These are phyloP conservation scores for Heliconius ethilla DNA, from an alignment of 2,888 invertebrate species.

Conservation along the genomic window DNA sequence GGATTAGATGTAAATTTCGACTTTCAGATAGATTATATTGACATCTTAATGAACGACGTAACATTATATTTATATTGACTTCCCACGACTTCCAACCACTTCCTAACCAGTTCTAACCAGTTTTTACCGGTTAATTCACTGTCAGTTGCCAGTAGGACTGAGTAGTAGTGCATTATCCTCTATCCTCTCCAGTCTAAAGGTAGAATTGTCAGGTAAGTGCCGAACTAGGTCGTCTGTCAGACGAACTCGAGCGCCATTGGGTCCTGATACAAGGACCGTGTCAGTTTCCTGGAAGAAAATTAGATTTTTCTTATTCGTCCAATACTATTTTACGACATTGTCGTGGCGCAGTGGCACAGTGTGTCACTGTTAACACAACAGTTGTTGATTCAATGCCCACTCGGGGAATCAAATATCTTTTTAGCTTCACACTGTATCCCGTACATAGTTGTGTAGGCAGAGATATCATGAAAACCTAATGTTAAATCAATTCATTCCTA, in stretches of 20 bases:
- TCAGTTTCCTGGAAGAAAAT: conserved; percentile 76
- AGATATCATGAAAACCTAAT: too few species aligned
- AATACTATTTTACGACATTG: too few species aligned
- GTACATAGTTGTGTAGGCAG: too few species aligned
- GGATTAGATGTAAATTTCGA: too few species aligned
- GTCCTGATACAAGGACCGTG: conserved; percentile 89
- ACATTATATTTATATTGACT: not conserved
- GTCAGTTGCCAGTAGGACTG: conserved; percentile 47
- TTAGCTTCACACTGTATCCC: too few species aligned
- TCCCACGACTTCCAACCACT: not conserved
- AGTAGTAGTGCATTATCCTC: conserved; percentile 62
- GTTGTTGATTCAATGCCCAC: too few species aligned
- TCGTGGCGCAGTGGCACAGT: too few species aligned
- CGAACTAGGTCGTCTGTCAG: conserved; percentile 93
- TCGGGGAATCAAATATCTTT: too few species aligned
- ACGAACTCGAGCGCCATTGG: conserved; percentile 91
- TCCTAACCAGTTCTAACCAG: not conserved
- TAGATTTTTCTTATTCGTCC: not conserved
- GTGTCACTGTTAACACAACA: too few species aligned
- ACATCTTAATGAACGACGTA: not conserved
- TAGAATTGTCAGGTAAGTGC: conserved; percentile 87
- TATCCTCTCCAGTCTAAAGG: conserved; percentile 64
- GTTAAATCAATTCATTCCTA: too few species aligned
- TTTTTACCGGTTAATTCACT: not conserved
- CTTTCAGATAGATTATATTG: not conserved